Base-by-base conservation (phyloP, 2,888 invertebrate species). In the Syrphus vitripennis region DNA sequence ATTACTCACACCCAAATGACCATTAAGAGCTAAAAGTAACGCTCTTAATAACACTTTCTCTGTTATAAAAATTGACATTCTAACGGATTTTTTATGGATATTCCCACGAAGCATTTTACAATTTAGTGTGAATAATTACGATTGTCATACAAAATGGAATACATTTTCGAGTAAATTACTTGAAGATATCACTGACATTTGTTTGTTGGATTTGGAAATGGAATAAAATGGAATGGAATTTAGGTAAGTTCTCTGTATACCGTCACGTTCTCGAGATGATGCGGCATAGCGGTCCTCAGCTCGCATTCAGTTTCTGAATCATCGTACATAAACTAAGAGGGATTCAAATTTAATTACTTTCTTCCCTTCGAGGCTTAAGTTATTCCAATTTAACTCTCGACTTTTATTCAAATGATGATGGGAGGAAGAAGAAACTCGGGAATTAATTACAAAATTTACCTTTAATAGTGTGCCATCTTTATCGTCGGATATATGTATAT, bases 361-460 rank as follows among this genome's bases (percentile, higher is more conserved):
- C 75, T 63, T 55, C 69, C 61, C 59, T 50, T 34, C 59, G 34
- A 48, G 37, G 71, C 26, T 67, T 31, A 80, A 75, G 75, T 71
- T 84, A 75, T 84, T 84, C 71, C 80, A 67, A 75, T 84, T 79
- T 29, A 65, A 84, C 71, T 59, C 65, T 71, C 71, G 75, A 79
- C 75, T 75, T 21, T 55, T 72, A 72, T 59, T 34, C 26, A 69
- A 61, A 53, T 61, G 59, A 37, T 21, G 37, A n/a, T n/a, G n/a
- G n/a, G n/a, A n/a, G 45, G 34, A 16, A 29, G 37, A 40, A 50
- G 59, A 26, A 21, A 37, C 37, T 19, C n/a, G 37, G 72, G 61
- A 78, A 80, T 84, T 84, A 84, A 84, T 84, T 84, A 71, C 75
- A 71, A 84, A 37, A 80, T 79, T 84, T 71, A 65, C 31, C 59